phyloP scores from a whole-genome alignment of 2,888 invertebrate species.

The Eubasilissa splendida region DNA sequence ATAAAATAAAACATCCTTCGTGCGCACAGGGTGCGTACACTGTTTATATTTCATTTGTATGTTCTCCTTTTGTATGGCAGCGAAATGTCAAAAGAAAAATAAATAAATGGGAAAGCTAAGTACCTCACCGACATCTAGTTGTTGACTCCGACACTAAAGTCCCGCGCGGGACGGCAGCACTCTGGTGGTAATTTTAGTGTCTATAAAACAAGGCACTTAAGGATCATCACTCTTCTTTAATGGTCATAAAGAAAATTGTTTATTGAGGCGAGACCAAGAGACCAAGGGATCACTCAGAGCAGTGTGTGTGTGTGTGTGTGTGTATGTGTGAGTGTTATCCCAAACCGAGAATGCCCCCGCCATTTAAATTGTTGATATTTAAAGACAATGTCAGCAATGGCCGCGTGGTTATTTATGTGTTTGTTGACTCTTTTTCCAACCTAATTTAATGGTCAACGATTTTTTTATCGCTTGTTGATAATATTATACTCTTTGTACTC shows the following conservation, averaged over 20 bases:
- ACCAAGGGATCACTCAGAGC: constrained; percentile 18
- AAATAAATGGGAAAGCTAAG: constrained; percentile 39
- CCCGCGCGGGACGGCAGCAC: constrained; percentile 63
- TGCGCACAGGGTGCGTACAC: too few relatives aligned
- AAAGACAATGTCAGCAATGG: constrained; percentile 43
- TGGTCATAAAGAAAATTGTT: constrained; percentile 68
- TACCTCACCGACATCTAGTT: constrained; percentile 37
- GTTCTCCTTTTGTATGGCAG: constrained; percentile 16
- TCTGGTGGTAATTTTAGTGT: constrained; percentile 70
- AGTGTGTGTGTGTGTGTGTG: neutral
- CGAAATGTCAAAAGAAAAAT: constrained; percentile 22
- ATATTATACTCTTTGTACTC: neutral
- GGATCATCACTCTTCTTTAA: constrained; percentile 73
- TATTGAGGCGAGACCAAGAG: constrained; percentile 61
- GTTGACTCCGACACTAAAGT: constrained; percentile 58
- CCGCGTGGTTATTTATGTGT: constrained; percentile 41
- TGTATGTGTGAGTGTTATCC: neutral
- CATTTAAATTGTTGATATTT: constrained; percentile 39
- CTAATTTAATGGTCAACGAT: constrained; percentile 18
- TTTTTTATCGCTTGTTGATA: constrained; percentile 21
- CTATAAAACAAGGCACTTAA: constrained; percentile 71
- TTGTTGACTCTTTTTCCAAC: constrained; percentile 39
- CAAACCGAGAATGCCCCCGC: constrained; percentile 26
- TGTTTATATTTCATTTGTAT: neutral
- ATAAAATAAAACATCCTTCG: too few relatives aligned